Conservation (phyloP, 2,113 vertebrate genomes). For the Protomyctophum bolini region DNA sequence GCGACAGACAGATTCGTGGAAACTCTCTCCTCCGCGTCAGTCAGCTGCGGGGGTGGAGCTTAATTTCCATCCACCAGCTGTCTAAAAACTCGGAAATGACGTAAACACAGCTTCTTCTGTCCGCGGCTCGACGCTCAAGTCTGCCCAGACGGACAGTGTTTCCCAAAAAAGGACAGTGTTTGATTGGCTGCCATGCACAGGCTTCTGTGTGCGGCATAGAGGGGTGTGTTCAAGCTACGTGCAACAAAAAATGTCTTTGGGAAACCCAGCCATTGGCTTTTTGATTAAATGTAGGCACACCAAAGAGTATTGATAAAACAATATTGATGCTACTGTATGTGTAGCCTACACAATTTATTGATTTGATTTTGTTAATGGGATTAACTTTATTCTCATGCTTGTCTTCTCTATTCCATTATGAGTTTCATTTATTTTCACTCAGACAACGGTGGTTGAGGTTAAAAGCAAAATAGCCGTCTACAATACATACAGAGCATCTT, state of each 20-base stretch:
- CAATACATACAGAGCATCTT: slow-evolving; percentile 30
- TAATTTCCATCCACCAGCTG: no score
- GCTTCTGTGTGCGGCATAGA: no score
- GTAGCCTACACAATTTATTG: neutral
- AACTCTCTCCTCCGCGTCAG: no score
- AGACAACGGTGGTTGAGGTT: neutral
- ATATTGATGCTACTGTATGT: neutral
- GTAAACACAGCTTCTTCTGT: no score
- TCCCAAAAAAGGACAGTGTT: no score
- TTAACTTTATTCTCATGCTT: neutral
- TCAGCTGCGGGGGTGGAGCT: no score
- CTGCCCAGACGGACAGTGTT: no score
- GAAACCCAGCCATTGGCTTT: slow-evolving; percentile 3
- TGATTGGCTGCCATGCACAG: no score
- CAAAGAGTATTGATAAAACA: neutral
- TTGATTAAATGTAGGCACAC: slow-evolving; percentile 4
- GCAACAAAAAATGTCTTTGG: neutral
- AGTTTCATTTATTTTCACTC: neutral
- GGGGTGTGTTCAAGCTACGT: neutral
- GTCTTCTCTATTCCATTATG: slow-evolving; percentile 5
- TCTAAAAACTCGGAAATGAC: no score
- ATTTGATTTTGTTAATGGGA: neutral
- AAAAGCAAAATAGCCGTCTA: neutral
- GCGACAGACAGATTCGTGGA: no score
- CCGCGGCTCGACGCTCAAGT: no score